phyloP scores from a whole-genome alignment of 2,888 invertebrate genomes.

The Lagria hirta region DNA sequence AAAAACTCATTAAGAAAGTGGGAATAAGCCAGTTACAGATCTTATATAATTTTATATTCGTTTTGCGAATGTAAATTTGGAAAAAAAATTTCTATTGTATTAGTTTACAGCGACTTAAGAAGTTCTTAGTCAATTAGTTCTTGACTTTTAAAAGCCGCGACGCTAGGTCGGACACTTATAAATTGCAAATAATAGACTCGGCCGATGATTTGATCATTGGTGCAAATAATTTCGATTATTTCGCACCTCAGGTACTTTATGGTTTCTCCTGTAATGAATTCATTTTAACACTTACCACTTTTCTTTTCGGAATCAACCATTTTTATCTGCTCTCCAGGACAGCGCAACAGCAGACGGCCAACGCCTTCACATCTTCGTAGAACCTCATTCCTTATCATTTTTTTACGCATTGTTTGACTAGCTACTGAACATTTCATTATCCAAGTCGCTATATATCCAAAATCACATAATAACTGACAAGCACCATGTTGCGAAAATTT shows the following conservation, averaged over 20 bases:
- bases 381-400: constrained; percentile 64
- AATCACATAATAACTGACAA: constrained; percentile 76
- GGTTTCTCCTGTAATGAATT: not conserved
- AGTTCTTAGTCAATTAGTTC: too few species aligned
- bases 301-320: constrained; percentile 58
- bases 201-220: too few species aligned
- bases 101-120: too few species aligned
- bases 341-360: constrained; percentile 73
- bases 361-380: constrained; percentile 82
- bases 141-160: too few species aligned
- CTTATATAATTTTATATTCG: too few species aligned
- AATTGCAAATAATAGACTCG: too few species aligned
- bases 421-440: constrained; percentile 64
- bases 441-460: constrained; percentile 78
- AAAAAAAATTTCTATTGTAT: too few species aligned
- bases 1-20: not conserved
- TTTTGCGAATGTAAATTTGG: too few species aligned
- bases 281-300: constrained; percentile 25
- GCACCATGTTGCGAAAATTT: constrained; percentile 83
- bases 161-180: too few species aligned
- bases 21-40: too few species aligned
- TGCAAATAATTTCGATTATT: too few species aligned
- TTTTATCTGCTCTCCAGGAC: constrained; percentile 81
- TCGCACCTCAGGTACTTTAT: too few species aligned
- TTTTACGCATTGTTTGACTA: constrained; percentile 58